A percentile compares a stretch with the other conserved stretches of the same genome.
phyloP scores from a whole-genome alignment of 2,888 invertebrate genomes.

The Papilio elwesi region DNA sequence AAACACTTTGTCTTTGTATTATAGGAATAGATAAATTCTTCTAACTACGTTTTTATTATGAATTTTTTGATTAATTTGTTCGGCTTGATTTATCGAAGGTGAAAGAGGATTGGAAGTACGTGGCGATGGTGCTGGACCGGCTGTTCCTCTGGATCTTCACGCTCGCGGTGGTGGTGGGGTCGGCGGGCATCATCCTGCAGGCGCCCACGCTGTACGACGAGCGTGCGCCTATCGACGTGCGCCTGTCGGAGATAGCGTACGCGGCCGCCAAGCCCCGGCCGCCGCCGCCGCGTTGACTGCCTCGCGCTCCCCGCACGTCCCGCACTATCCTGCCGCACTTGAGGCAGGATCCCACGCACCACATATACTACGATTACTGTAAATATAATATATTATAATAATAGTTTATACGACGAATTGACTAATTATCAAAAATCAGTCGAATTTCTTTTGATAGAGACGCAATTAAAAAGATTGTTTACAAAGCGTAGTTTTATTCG shows the following conservation, averaged over 20 bases:
- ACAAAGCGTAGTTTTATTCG: constrained; percentile 48
- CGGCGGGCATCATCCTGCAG: constrained; percentile 96
- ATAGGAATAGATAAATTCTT: no score
- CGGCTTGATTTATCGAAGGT: constrained; percentile 82
- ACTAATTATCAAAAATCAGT: constrained; percentile 71
- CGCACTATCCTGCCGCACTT: no score
- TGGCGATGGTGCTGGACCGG: constrained; percentile 98
- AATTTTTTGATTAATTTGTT: neutral
- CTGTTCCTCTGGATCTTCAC: constrained; percentile 99
- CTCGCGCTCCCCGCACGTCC: constrained; percentile 2
- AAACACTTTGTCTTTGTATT: no score
- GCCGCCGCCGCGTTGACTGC: constrained; percentile 58
- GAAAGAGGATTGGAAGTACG: constrained; percentile 99
- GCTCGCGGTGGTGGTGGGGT: constrained; percentile 96
- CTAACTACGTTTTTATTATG: no score
- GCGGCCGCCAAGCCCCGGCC: constrained; percentile 92
- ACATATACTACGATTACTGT: constrained; percentile 61
- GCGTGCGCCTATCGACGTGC: constrained; percentile 93
- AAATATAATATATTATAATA: constrained; percentile 60
- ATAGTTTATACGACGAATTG: constrained; percentile 78
- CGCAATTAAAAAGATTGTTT: constrained; percentile 78
- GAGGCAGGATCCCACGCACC: constrained; percentile 5
- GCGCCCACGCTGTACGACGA: constrained; percentile 97
- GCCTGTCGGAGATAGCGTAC: constrained; percentile 94
- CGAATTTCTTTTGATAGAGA: constrained; percentile 83